A percentile compares a stretch with the other conserved stretches of the same genome.
Conservation (phyloP, 2,113 vertebrate genomes). For the Etia nguti region DNA sequence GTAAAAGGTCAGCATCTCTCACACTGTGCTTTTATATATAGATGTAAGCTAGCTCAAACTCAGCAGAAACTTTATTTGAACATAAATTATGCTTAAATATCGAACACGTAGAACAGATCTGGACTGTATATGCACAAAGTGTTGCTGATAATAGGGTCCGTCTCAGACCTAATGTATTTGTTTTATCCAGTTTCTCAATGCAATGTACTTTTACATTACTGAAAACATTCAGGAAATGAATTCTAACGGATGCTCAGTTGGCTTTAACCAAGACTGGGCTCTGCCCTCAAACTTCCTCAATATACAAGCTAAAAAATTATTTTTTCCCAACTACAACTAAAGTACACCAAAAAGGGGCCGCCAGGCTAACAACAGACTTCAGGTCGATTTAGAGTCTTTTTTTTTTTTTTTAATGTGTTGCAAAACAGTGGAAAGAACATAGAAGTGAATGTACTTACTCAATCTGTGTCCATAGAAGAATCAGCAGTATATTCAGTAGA, state of each 20-base stretch:
- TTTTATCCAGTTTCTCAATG: neutral
- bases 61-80: neutral
- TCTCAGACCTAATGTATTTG: neutral
- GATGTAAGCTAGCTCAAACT: no score
- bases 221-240: neutral
- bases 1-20: neutral
- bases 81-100: no score
- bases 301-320: neutral
- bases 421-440: neutral
- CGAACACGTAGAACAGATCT: neutral
- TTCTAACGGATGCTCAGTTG: neutral
- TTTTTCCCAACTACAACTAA: neutral
- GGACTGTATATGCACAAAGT: neutral
- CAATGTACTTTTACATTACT: neutral
- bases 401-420: neutral
- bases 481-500: constrained; percentile 38
- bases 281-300: neutral
- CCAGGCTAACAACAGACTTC: neutral
- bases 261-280: neutral
- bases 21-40: no score
- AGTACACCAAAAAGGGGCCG: neutral
- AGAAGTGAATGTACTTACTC: constrained; percentile 40
- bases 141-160: neutral
- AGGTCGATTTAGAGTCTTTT: neutral
- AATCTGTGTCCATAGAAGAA: constrained; percentile 59